Percentiles rank a stretch among this genome's conserved stretches.
phyloP scores from a whole-genome alignment of 2,888 invertebrate species.

The Lasioglossum morio region DNA sequence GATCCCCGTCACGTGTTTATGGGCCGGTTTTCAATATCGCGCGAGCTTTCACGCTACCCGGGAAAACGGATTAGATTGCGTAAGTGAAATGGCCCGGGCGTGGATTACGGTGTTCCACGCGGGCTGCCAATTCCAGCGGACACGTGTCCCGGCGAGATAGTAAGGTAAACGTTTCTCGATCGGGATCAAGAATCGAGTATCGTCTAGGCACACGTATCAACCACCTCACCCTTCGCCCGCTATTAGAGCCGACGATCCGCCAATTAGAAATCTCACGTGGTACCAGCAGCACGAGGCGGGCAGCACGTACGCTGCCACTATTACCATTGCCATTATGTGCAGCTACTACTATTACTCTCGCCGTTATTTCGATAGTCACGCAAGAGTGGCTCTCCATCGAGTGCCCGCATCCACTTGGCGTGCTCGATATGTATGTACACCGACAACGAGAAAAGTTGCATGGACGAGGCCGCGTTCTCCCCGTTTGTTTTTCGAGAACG shows the following conservation, averaged over 20 bases:
- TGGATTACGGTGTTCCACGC: constrained; percentile 23
- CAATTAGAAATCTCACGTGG: constrained; percentile 69
- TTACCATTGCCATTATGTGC: constrained; percentile 65
- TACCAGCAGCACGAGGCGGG: constrained; percentile 51
- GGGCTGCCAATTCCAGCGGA: constrained; percentile 14
- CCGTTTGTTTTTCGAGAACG: constrained; percentile 6
- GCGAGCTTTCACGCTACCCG: constrained; percentile 16
- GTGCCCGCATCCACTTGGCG: constrained; percentile 56
- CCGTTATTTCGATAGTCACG: constrained; percentile 71
- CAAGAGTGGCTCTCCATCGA: constrained; percentile 44
- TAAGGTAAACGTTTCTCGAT: constrained; percentile 43
- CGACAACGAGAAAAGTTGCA: constrained; percentile 40
- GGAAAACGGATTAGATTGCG: constrained; percentile 35
- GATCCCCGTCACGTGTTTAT: not conserved
- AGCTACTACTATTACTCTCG: constrained; percentile 63
- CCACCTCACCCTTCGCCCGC: constrained; percentile 46
- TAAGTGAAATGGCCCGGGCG: constrained; percentile 17
- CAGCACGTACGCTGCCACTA: constrained; percentile 56
- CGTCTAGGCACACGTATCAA: constrained; percentile 33
- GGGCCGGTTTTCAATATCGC: constrained; percentile 3
- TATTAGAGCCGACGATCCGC: constrained; percentile 67
- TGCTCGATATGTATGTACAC: constrained; percentile 13
- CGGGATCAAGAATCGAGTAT: constrained; percentile 50
- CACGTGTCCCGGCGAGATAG: constrained; percentile 28
- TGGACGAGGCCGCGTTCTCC: not conserved